These are phyloP conservation scores for Palythoa heliodiscus DNA, from an alignment of 92 coral and sea anemone species.

Conservation along the genomic window DNA sequence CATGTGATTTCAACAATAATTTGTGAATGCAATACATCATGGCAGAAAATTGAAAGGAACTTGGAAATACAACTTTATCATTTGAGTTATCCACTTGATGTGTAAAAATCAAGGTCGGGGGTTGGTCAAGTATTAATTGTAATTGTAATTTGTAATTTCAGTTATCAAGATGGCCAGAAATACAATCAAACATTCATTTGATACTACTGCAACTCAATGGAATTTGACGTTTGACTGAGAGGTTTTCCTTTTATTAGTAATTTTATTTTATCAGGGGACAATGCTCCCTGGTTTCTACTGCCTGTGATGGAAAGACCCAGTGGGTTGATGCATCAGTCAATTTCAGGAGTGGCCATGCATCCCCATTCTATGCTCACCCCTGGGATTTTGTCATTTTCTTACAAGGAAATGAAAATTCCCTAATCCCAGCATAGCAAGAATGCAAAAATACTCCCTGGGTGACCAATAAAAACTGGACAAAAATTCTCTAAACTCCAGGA, in stretches of 20 bases:
- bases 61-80: background rate
- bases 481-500: conserved; percentile 1
- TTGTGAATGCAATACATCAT: background rate
- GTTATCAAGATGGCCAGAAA: conserved; percentile 18
- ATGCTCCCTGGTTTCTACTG: conserved; percentile 12
- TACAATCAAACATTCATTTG: conserved; percentile 5
- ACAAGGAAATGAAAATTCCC: conserved; percentile 2
- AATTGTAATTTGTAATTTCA: background rate
- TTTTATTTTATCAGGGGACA: background rate
- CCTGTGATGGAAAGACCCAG: conserved; percentile 14
- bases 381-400: conserved; percentile 14
- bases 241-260: background rate
- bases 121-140: background rate
- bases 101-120: background rate
- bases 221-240: conserved; percentile 3
- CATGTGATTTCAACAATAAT: conserved; percentile 4
- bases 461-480: conserved; percentile 2
- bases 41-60: background rate
- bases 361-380: conserved; percentile 8
- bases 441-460: conserved; percentile 10
- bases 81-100: conserved; percentile 2
- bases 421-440: conserved; percentile 7
- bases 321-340: conserved; percentile 14
- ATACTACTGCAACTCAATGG: background rate
- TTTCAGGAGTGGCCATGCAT: conserved; percentile 20